These are phyloP conservation scores for Tubulanus polymorphus DNA, from an alignment of 2,888 invertebrate genomes.

Conservation along the genomic window DNA sequence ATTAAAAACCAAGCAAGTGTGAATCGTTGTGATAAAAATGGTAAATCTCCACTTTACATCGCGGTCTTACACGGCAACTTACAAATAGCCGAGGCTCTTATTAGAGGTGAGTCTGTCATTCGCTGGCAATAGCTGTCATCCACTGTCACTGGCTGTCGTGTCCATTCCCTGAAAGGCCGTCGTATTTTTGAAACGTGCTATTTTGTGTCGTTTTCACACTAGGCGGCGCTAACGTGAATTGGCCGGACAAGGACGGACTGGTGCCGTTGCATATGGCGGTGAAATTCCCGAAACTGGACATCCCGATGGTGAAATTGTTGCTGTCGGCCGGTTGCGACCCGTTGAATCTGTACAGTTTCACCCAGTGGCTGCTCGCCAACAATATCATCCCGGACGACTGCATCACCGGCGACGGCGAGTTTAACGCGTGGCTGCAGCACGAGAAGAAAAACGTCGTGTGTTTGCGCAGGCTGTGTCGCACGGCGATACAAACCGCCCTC, in stretches of 20 bases:
- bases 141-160: no score
- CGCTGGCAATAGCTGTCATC: no score
- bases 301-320: conserved; percentile 18
- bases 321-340: conserved; percentile 15
- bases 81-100: conserved; percentile 11
- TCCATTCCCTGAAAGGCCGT: no score
- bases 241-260: conserved; percentile 17
- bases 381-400: conserved; percentile 16
- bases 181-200: no score
- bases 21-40: conserved; percentile 17
- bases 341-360: conserved; percentile 15
- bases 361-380: conserved; percentile 12
- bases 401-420: conserved; percentile 12
- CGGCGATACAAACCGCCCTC: conserved; percentile 13
- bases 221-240: conserved; percentile 13
- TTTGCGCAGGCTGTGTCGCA: conserved; percentile 14
- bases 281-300: conserved; percentile 19
- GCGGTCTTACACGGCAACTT: conserved; percentile 17
- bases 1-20: conserved; percentile 8
- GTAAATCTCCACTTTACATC: conserved; percentile 16
- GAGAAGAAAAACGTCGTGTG: conserved; percentile 16
- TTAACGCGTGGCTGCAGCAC: conserved; percentile 12
- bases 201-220: background rate
- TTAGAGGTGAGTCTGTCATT: conserved; percentile 3
- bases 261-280: conserved; percentile 22